Conservation (phyloP, 2,888 invertebrate genomes). For the Gryllus longicercus region DNA sequence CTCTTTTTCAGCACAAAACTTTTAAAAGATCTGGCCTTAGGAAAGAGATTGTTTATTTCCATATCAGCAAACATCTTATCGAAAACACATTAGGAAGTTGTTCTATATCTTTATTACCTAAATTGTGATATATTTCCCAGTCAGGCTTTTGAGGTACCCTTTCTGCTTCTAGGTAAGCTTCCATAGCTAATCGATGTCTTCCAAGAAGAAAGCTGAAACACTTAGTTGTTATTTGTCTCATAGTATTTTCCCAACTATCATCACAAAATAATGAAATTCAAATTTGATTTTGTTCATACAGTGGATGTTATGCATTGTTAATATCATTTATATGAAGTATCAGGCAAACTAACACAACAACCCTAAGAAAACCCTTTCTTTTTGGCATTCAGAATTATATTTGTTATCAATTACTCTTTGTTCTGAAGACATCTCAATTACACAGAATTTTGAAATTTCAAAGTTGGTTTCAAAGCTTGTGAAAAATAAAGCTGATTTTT, state of each 20-base stretch:
- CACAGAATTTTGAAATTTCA: no score
- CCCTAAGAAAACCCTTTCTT: no score
- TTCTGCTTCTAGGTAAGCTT: constrained; percentile 78
- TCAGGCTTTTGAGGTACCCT: constrained; percentile 63
- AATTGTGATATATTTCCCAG: constrained; percentile 69
- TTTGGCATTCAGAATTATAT: no score
- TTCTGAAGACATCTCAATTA: no score
- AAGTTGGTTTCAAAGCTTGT: no score
- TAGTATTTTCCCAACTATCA: neutral
- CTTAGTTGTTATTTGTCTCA: no score
- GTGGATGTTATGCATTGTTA: no score
- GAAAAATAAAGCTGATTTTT: no score
- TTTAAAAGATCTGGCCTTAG: neutral
- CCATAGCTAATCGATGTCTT: constrained; percentile 72
- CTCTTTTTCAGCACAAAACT: neutral
- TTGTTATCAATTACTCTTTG: no score
- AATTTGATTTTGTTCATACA: no score
- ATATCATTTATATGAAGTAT: no score
- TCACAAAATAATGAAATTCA: neutral
- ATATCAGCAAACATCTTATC: neutral
- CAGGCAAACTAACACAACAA: no score
- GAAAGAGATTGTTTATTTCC: neutral
- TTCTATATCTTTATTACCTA: constrained; percentile 53
- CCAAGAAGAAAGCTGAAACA: constrained; percentile 68
- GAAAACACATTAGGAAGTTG: constrained; percentile 18